Conservation (phyloP, 2,888 invertebrate genomes). For the Syrphus vitripennis region DNA sequence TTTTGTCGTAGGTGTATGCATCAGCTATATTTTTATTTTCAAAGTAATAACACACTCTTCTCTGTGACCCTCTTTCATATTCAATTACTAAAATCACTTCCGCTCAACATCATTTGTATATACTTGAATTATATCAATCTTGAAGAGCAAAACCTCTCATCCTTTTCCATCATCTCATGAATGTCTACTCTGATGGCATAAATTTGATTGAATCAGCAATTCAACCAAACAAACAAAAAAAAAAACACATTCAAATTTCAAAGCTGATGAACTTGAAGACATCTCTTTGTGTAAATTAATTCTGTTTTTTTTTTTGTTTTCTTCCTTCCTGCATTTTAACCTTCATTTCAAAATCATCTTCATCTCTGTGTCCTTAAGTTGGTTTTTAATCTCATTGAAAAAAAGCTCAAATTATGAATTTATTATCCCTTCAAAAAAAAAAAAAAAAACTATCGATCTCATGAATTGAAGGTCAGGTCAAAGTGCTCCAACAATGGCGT, state of each 20-base stretch:
- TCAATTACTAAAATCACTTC: not conserved
- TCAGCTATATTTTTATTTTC: too few relatives aligned
- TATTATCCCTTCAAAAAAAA: not conserved
- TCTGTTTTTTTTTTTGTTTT: not conserved
- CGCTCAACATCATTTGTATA: too few relatives aligned
- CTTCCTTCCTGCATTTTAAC: not conserved
- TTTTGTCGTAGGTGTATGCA: too few relatives aligned
- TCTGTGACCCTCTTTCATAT: not conserved
- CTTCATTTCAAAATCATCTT: not conserved
- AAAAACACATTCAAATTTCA: not conserved
- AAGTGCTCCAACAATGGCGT: not conserved
- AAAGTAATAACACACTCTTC: too few relatives aligned
- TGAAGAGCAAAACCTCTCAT: not conserved
- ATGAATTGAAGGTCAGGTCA: not conserved
- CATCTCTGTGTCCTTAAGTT: not conserved
- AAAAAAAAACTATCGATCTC: not conserved
- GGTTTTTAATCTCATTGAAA: slow-evolving; percentile 1
- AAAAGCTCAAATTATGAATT: slow-evolving; percentile 5
- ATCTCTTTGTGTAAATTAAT: not conserved
- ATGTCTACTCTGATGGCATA: not conserved
- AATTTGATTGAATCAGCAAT: slow-evolving; percentile 7
- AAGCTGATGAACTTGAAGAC: not conserved
- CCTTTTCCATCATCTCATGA: too few relatives aligned
- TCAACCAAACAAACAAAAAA: not conserved
- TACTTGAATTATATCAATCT: too few relatives aligned